These are phyloP conservation scores for Seira ritae DNA, from an alignment of 2,888 invertebrate genomes.

Conservation along the genomic window DNA sequence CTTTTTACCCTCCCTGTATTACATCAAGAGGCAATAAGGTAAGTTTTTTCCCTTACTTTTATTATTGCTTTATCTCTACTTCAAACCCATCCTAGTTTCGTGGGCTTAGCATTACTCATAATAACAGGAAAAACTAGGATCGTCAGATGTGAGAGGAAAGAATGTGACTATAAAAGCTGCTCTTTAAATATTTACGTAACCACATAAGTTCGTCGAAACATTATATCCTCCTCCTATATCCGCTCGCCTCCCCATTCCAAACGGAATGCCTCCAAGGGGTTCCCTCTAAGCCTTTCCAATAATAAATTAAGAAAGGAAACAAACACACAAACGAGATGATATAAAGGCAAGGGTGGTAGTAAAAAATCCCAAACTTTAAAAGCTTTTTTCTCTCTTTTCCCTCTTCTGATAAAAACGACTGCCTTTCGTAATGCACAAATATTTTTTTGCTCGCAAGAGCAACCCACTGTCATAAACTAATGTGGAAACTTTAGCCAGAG, in stretches of 20 bases:
- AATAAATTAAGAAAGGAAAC: slow-evolving; percentile 43
- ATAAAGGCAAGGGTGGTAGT: background rate
- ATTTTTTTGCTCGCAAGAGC: slow-evolving; percentile 1
- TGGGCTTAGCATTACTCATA: slow-evolving; percentile 12
- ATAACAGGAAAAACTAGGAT: background rate
- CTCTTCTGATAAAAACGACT: background rate
- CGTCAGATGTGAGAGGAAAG: background rate
- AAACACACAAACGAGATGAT: background rate
- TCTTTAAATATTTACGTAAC: slow-evolving; percentile 56
- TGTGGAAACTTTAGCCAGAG: background rate
- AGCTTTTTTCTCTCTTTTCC: background rate
- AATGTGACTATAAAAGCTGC: slow-evolving; percentile 26
- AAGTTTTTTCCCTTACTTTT: slow-evolving; percentile 25
- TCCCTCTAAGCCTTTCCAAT: slow-evolving; percentile 33
- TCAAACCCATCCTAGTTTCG: background rate
- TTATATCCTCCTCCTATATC: background rate
- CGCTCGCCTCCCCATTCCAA: background rate
- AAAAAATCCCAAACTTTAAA: slow-evolving; percentile 4
- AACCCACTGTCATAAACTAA: background rate
- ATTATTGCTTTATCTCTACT: slow-evolving; percentile 36
- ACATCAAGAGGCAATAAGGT: background rate
- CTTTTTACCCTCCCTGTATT: slow-evolving; percentile 17
- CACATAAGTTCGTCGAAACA: slow-evolving; percentile 19
- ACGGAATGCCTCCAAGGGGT: slow-evolving; percentile 28
- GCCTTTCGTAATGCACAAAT: slow-evolving; percentile 7